Base-by-base conservation (phyloP, 1,140 invertebrate genomes). In the Calosoma granatense region DNA sequence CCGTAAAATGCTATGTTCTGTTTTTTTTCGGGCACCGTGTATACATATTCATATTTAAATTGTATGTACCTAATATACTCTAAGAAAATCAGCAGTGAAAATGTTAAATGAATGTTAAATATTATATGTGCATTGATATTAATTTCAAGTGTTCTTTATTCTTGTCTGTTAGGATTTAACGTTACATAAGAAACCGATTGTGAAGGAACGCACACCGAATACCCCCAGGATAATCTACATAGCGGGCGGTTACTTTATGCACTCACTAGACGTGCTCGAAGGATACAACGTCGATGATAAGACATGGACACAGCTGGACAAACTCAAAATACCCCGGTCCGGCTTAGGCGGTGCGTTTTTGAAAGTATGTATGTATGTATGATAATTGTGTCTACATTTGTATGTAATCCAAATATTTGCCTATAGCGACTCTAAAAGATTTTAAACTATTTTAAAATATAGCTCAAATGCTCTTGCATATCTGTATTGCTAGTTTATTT, bases 211-310 rank as follows among this genome's bases (percentile, higher is more conserved):
- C 54, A 87, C 84, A 2, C 89, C 89, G n/a, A 90, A 90, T 66
- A 88, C 87, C 14, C 87, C 88, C 0, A 78, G 87, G 43, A 84
- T 94, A 36, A 92, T 96, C 60, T 95, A 93, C 69, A 84, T 92
- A 20, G 90, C 88, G 11, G 93, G 92, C 4, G 93, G 93, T 11
- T 95, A 94, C 70, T 82, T 87, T 41, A 78, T 86, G 59, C 84
- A 92, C 67, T 94, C 91, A 1, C 74, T 95, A 54, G 89, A 92
- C 68, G 81, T 86, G 51, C 74, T 95, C 61, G 92, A 95, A 70
- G 89, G 85, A 1, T 95, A 85, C 70, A 93, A 93, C 72, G 82
- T 88, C 4, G 86, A 90, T 62, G 87, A 92, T 63, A 84, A 85
- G 65, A 83, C 82, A 17, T 95, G 92, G 92, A 82, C 81, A 22